Base-by-base conservation (phyloP, 1,140 invertebrate species). In the Solenopsis invicta region DNA sequence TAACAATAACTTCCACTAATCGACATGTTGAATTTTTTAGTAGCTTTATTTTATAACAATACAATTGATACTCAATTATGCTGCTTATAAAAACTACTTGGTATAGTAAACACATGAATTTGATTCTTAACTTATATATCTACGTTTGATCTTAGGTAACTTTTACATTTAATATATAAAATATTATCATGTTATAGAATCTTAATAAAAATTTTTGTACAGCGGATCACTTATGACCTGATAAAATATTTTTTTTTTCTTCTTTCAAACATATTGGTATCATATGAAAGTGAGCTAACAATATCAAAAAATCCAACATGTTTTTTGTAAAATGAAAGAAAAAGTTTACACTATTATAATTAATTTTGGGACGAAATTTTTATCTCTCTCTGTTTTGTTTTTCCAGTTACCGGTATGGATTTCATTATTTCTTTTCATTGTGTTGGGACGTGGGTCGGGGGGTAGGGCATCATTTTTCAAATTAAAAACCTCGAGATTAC, bases 371-470 rank as follows among this genome's bases (percentile, higher is more conserved):
- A 54, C 29, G 52, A 34, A 6, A 4, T 54, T 37, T 37, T 34
- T 54, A 18, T 4, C 2, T 52, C 2, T 52, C 12, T 52, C 18
- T 24, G 13, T 2, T 52, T 4, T n/a, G n/a, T n/a, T 37, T 74
- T 74, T 56, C n/a, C 9, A 52, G 18, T n/a, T 16, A 71, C 4
- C 13, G 16, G 52, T 24, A 29, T 29, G 18, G 4, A 37, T 54
- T 74, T 2, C 29, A 72, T 72, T 50, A 69, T 69, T 74, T 74
- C 54, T 18, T 37, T 74, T n/a, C 6, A 10, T 29, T 29, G 29
- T 29, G 29, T 29, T 29, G 29, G 29, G 29, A 29, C 2, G 0
- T 29, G 29, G 29, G 29, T 29, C 2, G 59, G 59, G 12, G 13
- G 12, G 0, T 61, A 4, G 1, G 12, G 24, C 12, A 74, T 16